These are phyloP conservation scores for Coelopa pilipes DNA, from an alignment of 2,888 invertebrate genomes.

Conservation along the genomic window DNA sequence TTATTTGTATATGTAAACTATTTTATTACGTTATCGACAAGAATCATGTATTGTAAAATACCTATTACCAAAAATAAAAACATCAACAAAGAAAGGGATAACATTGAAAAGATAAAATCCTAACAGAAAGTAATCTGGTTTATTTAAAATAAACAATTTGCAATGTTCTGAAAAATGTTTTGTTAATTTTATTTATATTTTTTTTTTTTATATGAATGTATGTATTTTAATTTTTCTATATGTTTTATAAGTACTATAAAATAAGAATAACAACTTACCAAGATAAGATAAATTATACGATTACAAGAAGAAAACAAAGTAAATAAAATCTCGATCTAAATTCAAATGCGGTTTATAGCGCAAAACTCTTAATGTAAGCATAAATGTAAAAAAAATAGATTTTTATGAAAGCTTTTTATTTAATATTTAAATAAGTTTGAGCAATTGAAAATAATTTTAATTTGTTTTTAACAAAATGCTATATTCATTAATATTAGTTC, in stretches of 20 bases:
- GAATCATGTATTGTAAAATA: conserved; percentile 40
- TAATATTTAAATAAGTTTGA: background rate
- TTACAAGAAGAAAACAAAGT: conserved; percentile 2
- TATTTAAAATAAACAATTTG: background rate
- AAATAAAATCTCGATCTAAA: conserved; percentile 5
- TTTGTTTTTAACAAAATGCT: background rate
- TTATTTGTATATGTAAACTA: conserved; percentile 43
- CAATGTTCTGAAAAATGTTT: too few relatives aligned
- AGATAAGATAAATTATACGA: too few relatives aligned
- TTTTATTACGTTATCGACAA: conserved; percentile 37
- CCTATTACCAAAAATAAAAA: conserved; percentile 40
- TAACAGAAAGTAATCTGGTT: background rate
- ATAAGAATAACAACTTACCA: conserved; percentile 24
- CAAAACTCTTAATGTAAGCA: conserved; percentile 33
- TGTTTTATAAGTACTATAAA: conserved; percentile 36
- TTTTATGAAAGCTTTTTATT: conserved; percentile 28
- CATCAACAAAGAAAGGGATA: conserved; percentile 34
- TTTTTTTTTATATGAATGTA: background rate
- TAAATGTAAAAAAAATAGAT: conserved; percentile 30
- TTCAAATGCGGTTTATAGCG: conserved; percentile 16
- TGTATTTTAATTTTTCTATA: background rate
- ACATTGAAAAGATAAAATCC: background rate
- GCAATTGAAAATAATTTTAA: conserved; percentile 5
- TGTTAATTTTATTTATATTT: background rate
- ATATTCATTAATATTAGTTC: background rate